phyloP scores from a whole-genome alignment of 2,888 invertebrate genomes.

The Mythimna impura region DNA sequence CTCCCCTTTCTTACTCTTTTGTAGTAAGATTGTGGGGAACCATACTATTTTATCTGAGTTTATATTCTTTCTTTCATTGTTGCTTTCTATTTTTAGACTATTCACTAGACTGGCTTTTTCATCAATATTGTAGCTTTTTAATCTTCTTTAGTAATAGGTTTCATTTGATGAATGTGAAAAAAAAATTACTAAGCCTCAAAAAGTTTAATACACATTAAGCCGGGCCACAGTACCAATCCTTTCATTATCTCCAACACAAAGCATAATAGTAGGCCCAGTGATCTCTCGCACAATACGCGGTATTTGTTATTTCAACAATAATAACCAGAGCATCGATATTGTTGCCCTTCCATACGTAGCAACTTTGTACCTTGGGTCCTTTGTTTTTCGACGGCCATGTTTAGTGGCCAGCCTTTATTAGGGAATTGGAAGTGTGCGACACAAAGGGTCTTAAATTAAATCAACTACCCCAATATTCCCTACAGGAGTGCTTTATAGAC shows the following conservation, averaged over 20 bases:
- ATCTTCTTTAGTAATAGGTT: not conserved
- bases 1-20: constrained; percentile 66
- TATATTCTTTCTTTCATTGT: constrained; percentile 52
- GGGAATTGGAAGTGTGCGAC: constrained; percentile 84
- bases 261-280: constrained; percentile 62
- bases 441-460: constrained; percentile 88
- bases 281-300: constrained; percentile 66
- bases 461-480: constrained; percentile 84
- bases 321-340: constrained; percentile 76
- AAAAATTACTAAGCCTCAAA: constrained; percentile 7
- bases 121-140: constrained; percentile 5
- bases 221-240: constrained; percentile 29
- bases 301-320: constrained; percentile 79
- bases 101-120: not conserved
- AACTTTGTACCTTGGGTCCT: constrained; percentile 68
- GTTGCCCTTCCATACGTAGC: constrained; percentile 41
- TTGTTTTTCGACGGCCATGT: constrained; percentile 80
- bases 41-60: constrained; percentile 35
- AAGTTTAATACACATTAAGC: constrained; percentile 4
- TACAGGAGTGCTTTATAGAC: constrained; percentile 77
- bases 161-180: constrained; percentile 15
- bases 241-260: constrained; percentile 66
- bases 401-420: constrained; percentile 82
- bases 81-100: constrained; percentile 23
- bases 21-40: constrained; percentile 38